Evolutionary conservation across 2,113 vertebrate genomes (phyloP).

Genomic region (Phycodurus eques): DNA sequence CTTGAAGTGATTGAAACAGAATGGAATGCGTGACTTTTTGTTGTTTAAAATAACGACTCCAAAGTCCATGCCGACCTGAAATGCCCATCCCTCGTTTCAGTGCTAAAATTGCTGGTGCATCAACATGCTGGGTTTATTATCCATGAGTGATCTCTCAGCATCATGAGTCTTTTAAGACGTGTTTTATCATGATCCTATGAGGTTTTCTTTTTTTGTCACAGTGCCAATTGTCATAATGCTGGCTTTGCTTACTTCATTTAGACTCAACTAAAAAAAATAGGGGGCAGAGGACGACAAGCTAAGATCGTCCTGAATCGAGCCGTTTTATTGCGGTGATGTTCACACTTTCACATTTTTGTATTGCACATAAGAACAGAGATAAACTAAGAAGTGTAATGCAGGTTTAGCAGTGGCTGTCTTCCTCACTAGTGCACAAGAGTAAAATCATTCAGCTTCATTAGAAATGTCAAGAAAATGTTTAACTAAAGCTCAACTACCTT

Average conservation of each 20-base stretch:
- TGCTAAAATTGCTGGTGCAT: neutral
- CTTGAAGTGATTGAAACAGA: neutral
- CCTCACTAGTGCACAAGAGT: neutral
- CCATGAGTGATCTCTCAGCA: too few species aligned
- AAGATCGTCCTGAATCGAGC: neutral
- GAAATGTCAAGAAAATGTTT: neutral
- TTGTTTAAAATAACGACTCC: neutral
- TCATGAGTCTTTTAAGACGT: neutral
- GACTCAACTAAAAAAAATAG: neutral
- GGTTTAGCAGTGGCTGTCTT: neutral
- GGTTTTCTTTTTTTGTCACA: neutral
- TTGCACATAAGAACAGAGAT: neutral
- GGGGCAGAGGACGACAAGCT: neutral
- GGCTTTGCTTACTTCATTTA: conserved; percentile 18
- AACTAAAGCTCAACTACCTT: neutral
- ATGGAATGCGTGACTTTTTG: neutral
- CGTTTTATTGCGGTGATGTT: neutral
- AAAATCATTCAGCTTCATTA: neutral
- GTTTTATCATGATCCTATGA: neutral
- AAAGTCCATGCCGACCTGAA: neutral
- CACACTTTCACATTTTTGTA: neutral
- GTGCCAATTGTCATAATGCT: conserved; percentile 8
- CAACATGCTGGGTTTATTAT: neutral
- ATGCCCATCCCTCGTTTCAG: neutral
- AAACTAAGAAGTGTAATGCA: neutral